Evolutionary conservation across 2,797 vertebrate species (phyloP), one percentile per base, ranked within the genome.

Genomic region (Odontamblyopus rebecca): DNA sequence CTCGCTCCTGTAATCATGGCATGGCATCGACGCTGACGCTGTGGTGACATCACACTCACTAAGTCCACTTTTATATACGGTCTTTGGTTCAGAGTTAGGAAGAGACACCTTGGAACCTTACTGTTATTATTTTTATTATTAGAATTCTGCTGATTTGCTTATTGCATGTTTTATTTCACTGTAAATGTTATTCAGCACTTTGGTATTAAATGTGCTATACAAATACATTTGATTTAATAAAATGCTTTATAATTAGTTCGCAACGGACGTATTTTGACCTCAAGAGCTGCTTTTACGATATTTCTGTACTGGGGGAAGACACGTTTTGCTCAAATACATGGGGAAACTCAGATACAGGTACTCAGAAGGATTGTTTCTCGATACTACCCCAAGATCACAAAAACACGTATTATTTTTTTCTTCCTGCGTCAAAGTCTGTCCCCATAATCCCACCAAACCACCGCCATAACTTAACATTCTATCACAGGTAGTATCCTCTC

Each of bases 401-500:
- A 60, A 60, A 29, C 2, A 60, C 23, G 23, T 57, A 57, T 27
- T 13, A 23, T 12, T 57, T 13, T 35, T 57, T 27, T 57, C 23
- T 13, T 15, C 12, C 26, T 15, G 11, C 51, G 12, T 59, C 13
- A 15, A 30, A 60, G 6, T 30, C 57, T 6, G 13, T 18, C 16
- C 57, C 18, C 57, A 30, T 60, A 2, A 29, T 60, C 57, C n/a
- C 30, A 12, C 30, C 18, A 12, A 61, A 62, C 15, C 7, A 19
- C 32, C 19, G 5, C 5, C 18, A 23, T 23, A 41, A 63, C 11
- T 27, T 27, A 41, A 63, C 61, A 38, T 63, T 38, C 19, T 38
- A 63, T 38, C 16, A 9, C 61, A 23, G 61, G 38, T 41, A 18
- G n/a, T 16, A 65, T 85, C 83, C 89, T 87, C 79, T 61, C 82